phyloP scores from a whole-genome alignment of 2,113 vertebrate species.

The Setophaga petechia region DNA sequence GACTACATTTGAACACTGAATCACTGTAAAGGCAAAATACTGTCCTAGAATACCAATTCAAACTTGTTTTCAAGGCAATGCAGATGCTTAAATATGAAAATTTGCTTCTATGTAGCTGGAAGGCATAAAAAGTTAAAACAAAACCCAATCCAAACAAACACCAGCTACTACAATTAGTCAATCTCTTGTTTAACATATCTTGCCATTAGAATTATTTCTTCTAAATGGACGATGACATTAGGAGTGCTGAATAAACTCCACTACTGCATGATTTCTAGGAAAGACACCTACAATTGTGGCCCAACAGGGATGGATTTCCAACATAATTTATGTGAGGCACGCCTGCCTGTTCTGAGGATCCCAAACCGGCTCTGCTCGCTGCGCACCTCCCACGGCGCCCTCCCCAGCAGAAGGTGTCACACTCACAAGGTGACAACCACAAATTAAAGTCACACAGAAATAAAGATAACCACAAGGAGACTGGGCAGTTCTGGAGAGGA shows the following conservation, averaged over 20 bases:
- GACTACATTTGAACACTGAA: not conserved
- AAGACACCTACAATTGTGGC: not conserved
- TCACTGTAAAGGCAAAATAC: not conserved
- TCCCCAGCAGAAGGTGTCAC: not conserved
- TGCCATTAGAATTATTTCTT: not conserved
- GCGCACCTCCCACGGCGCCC: rapidly evolving
- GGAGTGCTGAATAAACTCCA: not conserved
- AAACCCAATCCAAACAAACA: not conserved
- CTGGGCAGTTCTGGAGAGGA: rapidly evolving
- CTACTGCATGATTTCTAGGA: not conserved
- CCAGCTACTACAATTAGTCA: not conserved
- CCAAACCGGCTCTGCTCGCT: not conserved
- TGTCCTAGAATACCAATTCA: not conserved
- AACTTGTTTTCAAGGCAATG: not conserved
- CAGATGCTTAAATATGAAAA: not conserved
- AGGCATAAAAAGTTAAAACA: not conserved
- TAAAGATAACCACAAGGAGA: not conserved
- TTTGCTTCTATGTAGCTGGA: not conserved
- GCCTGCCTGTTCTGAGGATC: not conserved
- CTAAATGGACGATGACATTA: not conserved
- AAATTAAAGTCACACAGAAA: not conserved
- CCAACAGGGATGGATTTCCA: not conserved
- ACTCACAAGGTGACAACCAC: not conserved
- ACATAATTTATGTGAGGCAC: not conserved
- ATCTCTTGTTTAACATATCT: not conserved